These are phyloP conservation scores for Trissoscelio sp. DNA, from an alignment of 2,888 invertebrate genomes.

Conservation along the genomic window DNA sequence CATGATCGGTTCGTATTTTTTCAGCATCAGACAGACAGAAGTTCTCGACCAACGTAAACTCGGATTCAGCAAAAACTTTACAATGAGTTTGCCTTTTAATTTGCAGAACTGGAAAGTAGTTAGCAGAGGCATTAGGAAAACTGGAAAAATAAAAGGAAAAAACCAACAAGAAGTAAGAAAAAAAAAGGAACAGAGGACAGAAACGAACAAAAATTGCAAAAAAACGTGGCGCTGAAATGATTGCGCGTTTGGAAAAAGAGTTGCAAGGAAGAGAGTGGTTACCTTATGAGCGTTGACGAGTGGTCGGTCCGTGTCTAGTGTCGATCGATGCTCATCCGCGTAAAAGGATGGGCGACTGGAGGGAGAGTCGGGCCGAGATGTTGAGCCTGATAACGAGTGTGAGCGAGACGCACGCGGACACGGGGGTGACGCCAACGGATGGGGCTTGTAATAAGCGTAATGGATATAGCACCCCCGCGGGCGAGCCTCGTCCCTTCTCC, in stretches of 20 bases:
- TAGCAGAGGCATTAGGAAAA: not conserved
- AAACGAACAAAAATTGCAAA: not conserved
- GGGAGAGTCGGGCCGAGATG: constrained; percentile 70
- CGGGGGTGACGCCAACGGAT: constrained; percentile 63
- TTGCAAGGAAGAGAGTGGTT: constrained; percentile 34
- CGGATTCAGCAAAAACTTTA: constrained; percentile 17
- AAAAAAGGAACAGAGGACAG: not conserved
- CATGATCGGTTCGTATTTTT: constrained; percentile 1
- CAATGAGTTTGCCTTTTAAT: constrained; percentile 29
- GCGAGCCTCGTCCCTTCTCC: constrained; percentile 72
- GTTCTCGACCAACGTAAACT: constrained; percentile 13
- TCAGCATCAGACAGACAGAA: constrained; percentile 6
- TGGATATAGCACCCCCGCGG: constrained; percentile 84
- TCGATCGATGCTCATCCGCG: constrained; percentile 82
- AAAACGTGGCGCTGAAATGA: constrained; percentile 34
- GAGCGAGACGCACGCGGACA: constrained; percentile 69
- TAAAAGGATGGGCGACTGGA: constrained; percentile 80
- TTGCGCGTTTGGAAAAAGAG: constrained; percentile 29
- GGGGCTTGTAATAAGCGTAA: constrained; percentile 84
- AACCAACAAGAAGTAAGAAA: constrained; percentile 1
- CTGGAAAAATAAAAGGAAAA: no score
- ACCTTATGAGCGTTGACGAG: constrained; percentile 62
- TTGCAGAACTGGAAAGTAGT: constrained; percentile 7
- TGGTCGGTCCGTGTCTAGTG: constrained; percentile 70
- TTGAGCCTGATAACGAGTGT: constrained; percentile 64